Evolutionary conservation across 1,140 invertebrate species (phyloP), one percentile per base, ranked within the genome.

Genomic region (Diorhabda elongata): DNA sequence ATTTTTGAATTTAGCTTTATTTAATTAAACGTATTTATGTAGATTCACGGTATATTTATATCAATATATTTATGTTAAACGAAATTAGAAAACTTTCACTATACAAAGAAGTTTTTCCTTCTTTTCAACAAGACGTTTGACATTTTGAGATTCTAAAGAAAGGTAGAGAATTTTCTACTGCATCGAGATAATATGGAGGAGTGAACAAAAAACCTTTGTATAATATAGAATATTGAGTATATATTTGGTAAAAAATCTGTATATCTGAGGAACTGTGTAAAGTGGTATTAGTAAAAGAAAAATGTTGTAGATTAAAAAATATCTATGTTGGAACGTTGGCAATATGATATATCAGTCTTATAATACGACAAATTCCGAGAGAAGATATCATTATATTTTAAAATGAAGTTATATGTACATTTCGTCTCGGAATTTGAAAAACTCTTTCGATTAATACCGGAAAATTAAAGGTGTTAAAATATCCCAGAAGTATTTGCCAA

Each of bases 331-430:
- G 77, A 79, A 78, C 76, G 74, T 80, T 80, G 79, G 79, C 79
- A 80, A 78, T 78, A 78, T 76, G 73, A 78, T 77, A 77, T 75
- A 80, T 80, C 78, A 80, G 78, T 80, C 78, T 80, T 80, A 80
- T 80, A 70, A 73, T 68, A 71, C 47, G 69, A 58, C 69, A 68
- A 71, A 74, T 71, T 70, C 69, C 71, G 67, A 75, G 66, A 67
- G 63, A 67, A 62, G 62, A 58, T 57, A 44, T 62, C 26, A 44
- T 59, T 6, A 26, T 47, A 69, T 71, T 9, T n/a, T n/a, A 7
- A 62, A n/a, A 52, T 3, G 47, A 4, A 52, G 2, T 52, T 52
- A 8, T 67, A 64, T 67, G 5, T 67, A 62, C 56, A 69, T 61
- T 62, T 60, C 69, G 61, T 61, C 59, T 70, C 69, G 66, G 67